Conservation (phyloP, 2,888 invertebrate species). For the Pristionchus fissidentatus region DNA sequence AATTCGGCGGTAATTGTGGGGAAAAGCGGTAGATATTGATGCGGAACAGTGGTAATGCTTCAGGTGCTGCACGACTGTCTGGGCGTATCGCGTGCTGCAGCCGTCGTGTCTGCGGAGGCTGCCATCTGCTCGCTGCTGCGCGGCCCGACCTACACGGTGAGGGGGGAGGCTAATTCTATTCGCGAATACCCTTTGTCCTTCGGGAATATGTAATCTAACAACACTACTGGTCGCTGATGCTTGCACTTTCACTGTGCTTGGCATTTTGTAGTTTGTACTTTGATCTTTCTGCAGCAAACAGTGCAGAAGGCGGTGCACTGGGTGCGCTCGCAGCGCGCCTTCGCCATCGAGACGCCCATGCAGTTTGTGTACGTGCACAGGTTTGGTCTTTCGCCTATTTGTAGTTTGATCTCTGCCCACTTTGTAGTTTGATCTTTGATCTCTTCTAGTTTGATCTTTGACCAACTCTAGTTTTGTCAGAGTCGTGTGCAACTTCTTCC, state of each 20-base stretch:
- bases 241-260: not conserved
- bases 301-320: conserved; percentile 72
- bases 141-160: conserved; percentile 70
- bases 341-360: conserved; percentile 73
- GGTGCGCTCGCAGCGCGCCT: conserved; percentile 68
- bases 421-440: too few relatives aligned
- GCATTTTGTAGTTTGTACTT: not conserved
- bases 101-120: conserved; percentile 71
- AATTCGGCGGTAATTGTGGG: too few relatives aligned
- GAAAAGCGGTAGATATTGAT: not conserved
- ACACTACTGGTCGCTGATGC: too few relatives aligned
- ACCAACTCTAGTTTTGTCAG: conserved; percentile 47
- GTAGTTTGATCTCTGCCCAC: not conserved
- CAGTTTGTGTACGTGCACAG: conserved; percentile 67
- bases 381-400: not conserved
- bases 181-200: not conserved
- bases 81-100: conserved; percentile 68
- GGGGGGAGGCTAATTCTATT: not conserved
- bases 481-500: conserved; percentile 68
- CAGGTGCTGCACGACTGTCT: conserved; percentile 63
- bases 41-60: not conserved
- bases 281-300: conserved; percentile 70
- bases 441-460: too few relatives aligned
- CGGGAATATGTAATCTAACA: too few relatives aligned
- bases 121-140: conserved; percentile 68